Evolutionary conservation across 2,888 invertebrate species (phyloP).

Genomic region (Dryobotodes eremita): DNA sequence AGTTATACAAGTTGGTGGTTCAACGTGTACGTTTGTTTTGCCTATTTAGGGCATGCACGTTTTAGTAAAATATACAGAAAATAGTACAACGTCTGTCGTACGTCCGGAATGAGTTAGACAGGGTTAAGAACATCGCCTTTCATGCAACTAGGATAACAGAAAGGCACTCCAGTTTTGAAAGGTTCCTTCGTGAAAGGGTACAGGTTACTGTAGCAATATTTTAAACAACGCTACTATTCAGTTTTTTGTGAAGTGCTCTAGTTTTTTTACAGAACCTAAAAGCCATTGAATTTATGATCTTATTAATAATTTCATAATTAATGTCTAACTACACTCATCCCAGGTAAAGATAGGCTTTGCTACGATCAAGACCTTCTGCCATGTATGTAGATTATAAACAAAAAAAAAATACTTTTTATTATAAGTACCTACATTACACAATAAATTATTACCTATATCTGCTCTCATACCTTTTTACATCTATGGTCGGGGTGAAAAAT

Average conservation of each 20-base stretch:
- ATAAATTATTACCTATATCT: constrained; percentile 18
- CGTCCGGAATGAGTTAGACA: background rate
- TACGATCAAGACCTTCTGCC: background rate
- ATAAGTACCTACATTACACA: background rate
- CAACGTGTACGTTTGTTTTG: too few species aligned
- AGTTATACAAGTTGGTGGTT: background rate
- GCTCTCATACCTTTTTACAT: constrained; percentile 34
- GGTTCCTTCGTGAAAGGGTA: too few species aligned
- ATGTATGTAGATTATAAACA: background rate
- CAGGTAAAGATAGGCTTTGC: background rate
- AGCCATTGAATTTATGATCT: too few species aligned
- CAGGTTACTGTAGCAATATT: too few species aligned
- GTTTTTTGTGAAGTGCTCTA: too few species aligned
- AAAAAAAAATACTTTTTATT: background rate
- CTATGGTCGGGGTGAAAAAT: constrained; percentile 70
- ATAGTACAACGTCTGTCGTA: background rate
- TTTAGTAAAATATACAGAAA: background rate
- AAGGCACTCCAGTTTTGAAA: too few species aligned
- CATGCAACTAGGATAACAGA: background rate
- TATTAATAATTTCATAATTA: background rate
- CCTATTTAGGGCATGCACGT: background rate
- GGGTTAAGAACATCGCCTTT: background rate
- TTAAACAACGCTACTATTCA: too few species aligned
- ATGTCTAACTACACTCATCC: background rate
- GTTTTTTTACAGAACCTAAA: too few species aligned